Conservation (phyloP, 2,113 vertebrate species). For the Tyto alba region DNA sequence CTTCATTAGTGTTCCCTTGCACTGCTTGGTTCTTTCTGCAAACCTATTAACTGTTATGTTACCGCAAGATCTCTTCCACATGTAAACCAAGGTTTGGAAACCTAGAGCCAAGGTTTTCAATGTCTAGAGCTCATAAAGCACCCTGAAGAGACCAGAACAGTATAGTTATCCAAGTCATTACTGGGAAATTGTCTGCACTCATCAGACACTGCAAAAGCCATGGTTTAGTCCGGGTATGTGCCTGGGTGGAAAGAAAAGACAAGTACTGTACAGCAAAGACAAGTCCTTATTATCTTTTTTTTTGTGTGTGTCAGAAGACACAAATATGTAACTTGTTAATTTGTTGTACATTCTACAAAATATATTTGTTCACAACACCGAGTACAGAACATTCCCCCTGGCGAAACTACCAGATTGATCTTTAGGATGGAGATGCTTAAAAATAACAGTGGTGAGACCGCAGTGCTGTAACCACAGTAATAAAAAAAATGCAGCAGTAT, state of each 20-base stretch:
- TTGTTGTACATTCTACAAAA: not conserved
- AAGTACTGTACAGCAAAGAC: not conserved
- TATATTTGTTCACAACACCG: not conserved
- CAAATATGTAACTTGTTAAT: not conserved
- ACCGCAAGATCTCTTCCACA: not conserved
- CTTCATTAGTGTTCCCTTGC: not conserved
- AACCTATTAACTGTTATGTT: rapidly evolving
- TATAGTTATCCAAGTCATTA: rapidly evolving
- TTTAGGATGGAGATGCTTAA: not conserved
- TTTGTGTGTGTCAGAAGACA: not conserved
- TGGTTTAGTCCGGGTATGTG: not conserved
- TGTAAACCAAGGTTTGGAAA: not conserved
- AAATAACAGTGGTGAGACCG: not conserved
- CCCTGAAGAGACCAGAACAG: not conserved
- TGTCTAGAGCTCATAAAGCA: not conserved
- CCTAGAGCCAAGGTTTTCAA: not conserved
- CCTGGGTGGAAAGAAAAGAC: not conserved
- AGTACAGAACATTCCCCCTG: not conserved
- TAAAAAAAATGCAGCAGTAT: not conserved
- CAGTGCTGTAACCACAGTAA: not conserved
- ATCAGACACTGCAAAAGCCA: not conserved
- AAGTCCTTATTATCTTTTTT: not conserved
- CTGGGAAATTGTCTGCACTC: not conserved
- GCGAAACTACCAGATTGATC: not conserved
- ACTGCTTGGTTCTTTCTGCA: not conserved